Evolutionary conservation across 1,140 invertebrate species (phyloP), one percentile per base, ranked within the genome.

Genomic region (Magallana angulata): DNA sequence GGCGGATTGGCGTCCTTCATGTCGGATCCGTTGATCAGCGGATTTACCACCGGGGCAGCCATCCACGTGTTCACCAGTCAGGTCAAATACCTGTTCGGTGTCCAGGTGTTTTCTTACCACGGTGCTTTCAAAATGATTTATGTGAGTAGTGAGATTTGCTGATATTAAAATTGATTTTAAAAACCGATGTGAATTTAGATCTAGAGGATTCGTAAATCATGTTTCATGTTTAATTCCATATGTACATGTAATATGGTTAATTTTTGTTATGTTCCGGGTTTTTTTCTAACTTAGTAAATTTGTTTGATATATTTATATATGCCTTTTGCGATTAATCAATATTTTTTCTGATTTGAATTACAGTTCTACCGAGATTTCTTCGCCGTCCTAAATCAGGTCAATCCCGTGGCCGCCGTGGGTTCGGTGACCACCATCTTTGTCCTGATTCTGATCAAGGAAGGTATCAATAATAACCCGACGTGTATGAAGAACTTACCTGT

Each of bases 391-490:
- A 85, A 90, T n/a, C n/a, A 91, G 6, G 94, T 93, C 1, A 96
- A 96, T 90, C 92, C 94, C 57, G 94, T 95, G 12, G 93, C 95
- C 7, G 89, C 97, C n/a, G 93, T 97, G 1, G 96, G 97, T 71
- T 97, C 98, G 1, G 87, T 96, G 1, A 95, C 97, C 6, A 96
- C 97, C 9, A 97, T 98, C 56, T 91, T 96, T 7, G 93, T 97
- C 62, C 96, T 98, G 82, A 94, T 96, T 0, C 91, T 97, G 8
- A 97, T 98, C 93, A 98, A 98, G 92, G 97, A 98, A 94, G 90
- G 97, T 12, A 93, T 98, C 85, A 95, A 98, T 96, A 97, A 97
- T 0, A 95, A 95, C 91, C 93, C 93, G 56, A 96, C 95, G 91
- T 93, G 98, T 0, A 96, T 96, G 58, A 97, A 97, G 93, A 94